phyloP scores from a whole-genome alignment of 2,888 invertebrate species.

The Polymixis lichenea region DNA sequence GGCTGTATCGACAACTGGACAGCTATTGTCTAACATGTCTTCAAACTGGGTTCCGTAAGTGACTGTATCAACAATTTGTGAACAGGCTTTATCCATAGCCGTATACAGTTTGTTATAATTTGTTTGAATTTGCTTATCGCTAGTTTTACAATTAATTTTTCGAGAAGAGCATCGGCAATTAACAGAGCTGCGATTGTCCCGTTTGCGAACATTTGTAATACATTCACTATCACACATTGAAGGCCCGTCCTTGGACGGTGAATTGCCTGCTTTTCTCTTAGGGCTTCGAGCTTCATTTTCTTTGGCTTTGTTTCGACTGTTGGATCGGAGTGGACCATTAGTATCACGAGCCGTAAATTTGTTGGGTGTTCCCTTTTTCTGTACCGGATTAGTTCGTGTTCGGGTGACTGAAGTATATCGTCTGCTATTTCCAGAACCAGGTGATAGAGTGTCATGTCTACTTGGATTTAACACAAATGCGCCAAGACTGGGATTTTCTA shows the following conservation, averaged over 20 bases:
- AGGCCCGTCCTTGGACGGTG: conserved; percentile 66
- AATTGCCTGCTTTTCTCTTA: conserved; percentile 74
- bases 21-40: conserved; percentile 37
- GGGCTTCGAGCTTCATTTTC: conserved; percentile 60
- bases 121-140: conserved; percentile 74
- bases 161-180: conserved; percentile 69
- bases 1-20: conserved; percentile 65
- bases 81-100: conserved; percentile 77
- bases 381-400: conserved; percentile 67
- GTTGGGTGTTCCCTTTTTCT: conserved; percentile 72
- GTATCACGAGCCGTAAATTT: conserved; percentile 66
- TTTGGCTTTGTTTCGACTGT: conserved; percentile 67
- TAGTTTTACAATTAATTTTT: conserved; percentile 53
- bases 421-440: conserved; percentile 36
- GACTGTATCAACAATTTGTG: conserved; percentile 64
- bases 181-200: conserved; percentile 63
- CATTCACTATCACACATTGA: conserved; percentile 75
- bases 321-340: conserved; percentile 54
- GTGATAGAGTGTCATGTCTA: conserved; percentile 30
- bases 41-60: conserved; percentile 72
- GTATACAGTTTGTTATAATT: conserved; percentile 51
- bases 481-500: conserved; percentile 53
- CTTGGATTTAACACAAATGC: conserved; percentile 7
- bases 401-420: conserved; percentile 64
- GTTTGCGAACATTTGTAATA: conserved; percentile 75